Conservation (phyloP, 1,140 invertebrate genomes). For the Drosophila repleta region DNA sequence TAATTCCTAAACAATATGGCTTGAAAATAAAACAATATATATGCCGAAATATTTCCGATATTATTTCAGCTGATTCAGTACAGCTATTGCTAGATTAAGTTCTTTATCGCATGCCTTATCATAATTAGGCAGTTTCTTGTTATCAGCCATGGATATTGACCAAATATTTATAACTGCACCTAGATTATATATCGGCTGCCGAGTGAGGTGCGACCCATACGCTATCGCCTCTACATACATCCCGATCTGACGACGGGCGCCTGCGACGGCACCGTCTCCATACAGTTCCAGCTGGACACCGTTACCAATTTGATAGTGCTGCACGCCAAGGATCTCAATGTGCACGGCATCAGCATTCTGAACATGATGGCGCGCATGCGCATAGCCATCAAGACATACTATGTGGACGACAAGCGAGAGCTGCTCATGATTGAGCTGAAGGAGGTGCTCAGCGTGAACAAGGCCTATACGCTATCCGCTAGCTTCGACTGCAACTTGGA, state of each 20-base stretch:
- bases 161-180: slow-evolving; percentile 48
- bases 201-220: slow-evolving; percentile 87
- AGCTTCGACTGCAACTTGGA: slow-evolving; percentile 56
- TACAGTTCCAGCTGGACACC: slow-evolving; percentile 86
- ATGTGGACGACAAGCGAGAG: slow-evolving; percentile 46
- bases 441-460: slow-evolving; percentile 51
- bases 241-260: slow-evolving; percentile 88
- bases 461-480: slow-evolving; percentile 69
- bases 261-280: slow-evolving; percentile 88
- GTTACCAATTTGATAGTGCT: slow-evolving; percentile 87
- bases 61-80: background rate
- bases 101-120: slow-evolving; percentile 25
- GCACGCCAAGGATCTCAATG: slow-evolving; percentile 86
- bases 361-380: slow-evolving; percentile 80
- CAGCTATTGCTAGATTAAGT: background rate
- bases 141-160: slow-evolving; percentile 51
- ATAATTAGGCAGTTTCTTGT: slow-evolving; percentile 19
- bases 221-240: slow-evolving; percentile 90
- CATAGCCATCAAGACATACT: slow-evolving; percentile 56
- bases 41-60: background rate
- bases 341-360: slow-evolving; percentile 67
- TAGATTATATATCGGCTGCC: slow-evolving; percentile 87
- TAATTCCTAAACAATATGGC: background rate
- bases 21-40: background rate
- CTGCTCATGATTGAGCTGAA: slow-evolving; percentile 66